phyloP scores from a whole-genome alignment of 2,113 vertebrate genomes.

The Pseudopodoces humilis region DNA sequence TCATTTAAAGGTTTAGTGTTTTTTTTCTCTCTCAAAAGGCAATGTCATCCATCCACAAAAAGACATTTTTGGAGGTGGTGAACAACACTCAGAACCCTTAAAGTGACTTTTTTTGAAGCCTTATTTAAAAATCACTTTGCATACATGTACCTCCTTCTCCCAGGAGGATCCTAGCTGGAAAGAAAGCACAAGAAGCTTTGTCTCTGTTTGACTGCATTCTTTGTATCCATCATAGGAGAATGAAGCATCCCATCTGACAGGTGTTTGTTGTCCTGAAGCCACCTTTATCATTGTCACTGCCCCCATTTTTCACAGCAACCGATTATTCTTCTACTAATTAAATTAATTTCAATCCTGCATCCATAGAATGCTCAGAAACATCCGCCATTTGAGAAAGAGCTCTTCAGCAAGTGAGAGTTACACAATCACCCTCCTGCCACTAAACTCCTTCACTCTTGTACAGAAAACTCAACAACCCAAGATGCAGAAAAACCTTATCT shows the following conservation, averaged over 20 bases:
- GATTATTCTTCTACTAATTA: neutral
- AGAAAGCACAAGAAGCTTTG: neutral
- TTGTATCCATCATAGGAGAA: neutral
- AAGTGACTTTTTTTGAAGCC: neutral
- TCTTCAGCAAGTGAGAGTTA: neutral
- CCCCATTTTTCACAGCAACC: neutral
- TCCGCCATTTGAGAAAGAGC: neutral
- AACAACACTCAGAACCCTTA: neutral
- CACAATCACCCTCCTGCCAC: neutral
- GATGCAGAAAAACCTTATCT: neutral
- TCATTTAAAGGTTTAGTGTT: neutral
- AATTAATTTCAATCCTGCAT: neutral
- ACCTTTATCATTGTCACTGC: neutral
- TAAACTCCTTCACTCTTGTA: neutral
- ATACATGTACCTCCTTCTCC: neutral
- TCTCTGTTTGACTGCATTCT: neutral
- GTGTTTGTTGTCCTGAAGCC: neutral
- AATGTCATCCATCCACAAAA: neutral
- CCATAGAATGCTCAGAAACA: neutral
- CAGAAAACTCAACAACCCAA: neutral
- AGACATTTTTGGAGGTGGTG: neutral
- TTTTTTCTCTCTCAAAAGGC: neutral
- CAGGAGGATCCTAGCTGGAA: neutral
- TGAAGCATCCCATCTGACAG: neutral
- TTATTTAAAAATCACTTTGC: neutral